These are phyloP conservation scores for Sceliomorpha sp. DNA, from an alignment of 2,888 invertebrate genomes.

Conservation along the genomic window DNA sequence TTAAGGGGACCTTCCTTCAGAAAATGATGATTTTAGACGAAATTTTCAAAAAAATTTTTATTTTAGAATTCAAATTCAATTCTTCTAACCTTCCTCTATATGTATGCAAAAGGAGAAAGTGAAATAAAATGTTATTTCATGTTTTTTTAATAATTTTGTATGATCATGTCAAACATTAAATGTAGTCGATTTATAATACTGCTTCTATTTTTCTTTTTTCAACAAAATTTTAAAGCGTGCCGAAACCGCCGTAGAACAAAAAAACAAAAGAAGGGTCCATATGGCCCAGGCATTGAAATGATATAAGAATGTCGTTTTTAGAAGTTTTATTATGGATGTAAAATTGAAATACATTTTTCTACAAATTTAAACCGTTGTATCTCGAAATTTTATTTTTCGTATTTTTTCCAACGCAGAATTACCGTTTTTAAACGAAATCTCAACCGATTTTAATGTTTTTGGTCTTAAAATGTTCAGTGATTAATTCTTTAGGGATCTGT, in stretches of 20 bases:
- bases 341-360: neutral
- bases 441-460: slow-evolving; percentile 17
- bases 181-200: neutral
- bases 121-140: neutral
- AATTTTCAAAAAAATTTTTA: neutral
- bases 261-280: slow-evolving; percentile 19
- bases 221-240: slow-evolving; percentile 10
- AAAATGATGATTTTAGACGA: too few relatives aligned
- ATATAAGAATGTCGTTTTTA: slow-evolving; percentile 4
- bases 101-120: neutral
- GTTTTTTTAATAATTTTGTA: neutral
- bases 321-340: slow-evolving; percentile 8
- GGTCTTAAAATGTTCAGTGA: slow-evolving; percentile 16
- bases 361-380: slow-evolving; percentile 17
- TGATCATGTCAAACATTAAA: neutral
- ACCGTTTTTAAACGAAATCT: slow-evolving; percentile 4
- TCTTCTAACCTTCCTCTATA: neutral
- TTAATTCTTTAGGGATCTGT: slow-evolving; percentile 16
- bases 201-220: neutral
- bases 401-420: slow-evolving; percentile 11
- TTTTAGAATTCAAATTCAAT: neutral
- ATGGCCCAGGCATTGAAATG: slow-evolving; percentile 16
- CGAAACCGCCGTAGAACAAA: slow-evolving; percentile 15
- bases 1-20: neutral
- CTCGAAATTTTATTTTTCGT: slow-evolving; percentile 22